Conservation (phyloP, 2,888 invertebrate genomes). For the Pterobdella sp. region DNA sequence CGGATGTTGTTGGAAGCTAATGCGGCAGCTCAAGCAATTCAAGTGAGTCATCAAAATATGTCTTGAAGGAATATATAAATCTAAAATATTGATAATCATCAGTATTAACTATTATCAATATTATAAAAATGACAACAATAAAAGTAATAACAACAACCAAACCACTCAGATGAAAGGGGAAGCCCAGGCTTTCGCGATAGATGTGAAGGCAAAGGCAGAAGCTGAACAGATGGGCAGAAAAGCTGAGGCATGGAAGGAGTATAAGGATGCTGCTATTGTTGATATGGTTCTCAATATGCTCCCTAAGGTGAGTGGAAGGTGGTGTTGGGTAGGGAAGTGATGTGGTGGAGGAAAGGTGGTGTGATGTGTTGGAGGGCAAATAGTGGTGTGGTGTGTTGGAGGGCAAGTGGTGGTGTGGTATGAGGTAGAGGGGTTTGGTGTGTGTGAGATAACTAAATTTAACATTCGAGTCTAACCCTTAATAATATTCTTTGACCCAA, state of each 20-base stretch:
- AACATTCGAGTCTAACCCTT: too few species aligned
- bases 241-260: constrained; percentile 92
- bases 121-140: too few species aligned
- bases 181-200: constrained; percentile 75
- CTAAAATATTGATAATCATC: too few species aligned
- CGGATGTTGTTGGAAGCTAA: constrained; percentile 37
- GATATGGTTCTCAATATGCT: constrained; percentile 91
- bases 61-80: neutral
- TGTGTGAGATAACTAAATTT: neutral
- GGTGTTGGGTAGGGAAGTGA: neutral
- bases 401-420: neutral
- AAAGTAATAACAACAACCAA: too few species aligned
- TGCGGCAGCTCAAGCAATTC: constrained; percentile 35
- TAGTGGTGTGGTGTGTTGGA: neutral
- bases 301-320: constrained; percentile 70
- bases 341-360: neutral
- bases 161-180: constrained; percentile 62
- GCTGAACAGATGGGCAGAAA: constrained; percentile 95
- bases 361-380: neutral
- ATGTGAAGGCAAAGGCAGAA: constrained; percentile 87
- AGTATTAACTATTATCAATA: too few species aligned
- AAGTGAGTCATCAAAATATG: constrained; percentile 24
- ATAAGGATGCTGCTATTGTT: constrained; percentile 61
- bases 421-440: neutral
- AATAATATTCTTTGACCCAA: too few species aligned